Base-by-base conservation (phyloP, 2,888 invertebrate species). In the Smittia sp. region DNA sequence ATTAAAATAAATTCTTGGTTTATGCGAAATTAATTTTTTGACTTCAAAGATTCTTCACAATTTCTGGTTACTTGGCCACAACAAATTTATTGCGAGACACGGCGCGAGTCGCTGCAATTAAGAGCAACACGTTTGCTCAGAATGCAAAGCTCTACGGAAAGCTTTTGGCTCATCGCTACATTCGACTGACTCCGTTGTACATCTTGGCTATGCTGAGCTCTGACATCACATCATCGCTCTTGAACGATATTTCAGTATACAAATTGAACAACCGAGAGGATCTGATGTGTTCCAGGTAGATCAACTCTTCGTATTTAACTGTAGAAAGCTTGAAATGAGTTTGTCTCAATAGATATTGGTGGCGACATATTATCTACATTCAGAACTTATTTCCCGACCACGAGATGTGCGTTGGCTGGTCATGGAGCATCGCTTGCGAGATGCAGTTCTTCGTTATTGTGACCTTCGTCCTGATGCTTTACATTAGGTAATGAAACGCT, bases 371-470 rank as follows among this genome's bases (percentile, higher is more conserved):
- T 15, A 52, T 75, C 4, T 72, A 74, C 0, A n/a, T 74, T 13
- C 69, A 74, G 3, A 75, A 74, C 58, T 58, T 58, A 11, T 73
- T 69, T 18, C 52, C 32, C 15, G 41, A 65, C 22, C 18, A 38
- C 7, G 24, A 25, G 11, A 74, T 67, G 72, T 75, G 75, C 18
- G 46, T 72, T 9, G 58, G 52, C 20, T 74, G 74, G 74, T 41
- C 66, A 2, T 75, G 75, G 75, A 70, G 65, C 46, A 25, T 74
- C 20, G 75, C 74, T 7, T 75, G 75, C 70, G 75, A 75, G 13
- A 74, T 75, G 46, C 75, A 75, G 32, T 75, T 74, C 66, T 75
- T 67, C 22, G 54, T 54, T 1, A n/a, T 75, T 2, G 58, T 68
- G n/a, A 46, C 70, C 11, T 1, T 41, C 1, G 46, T 74, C 9